Conservation (phyloP, 2,113 vertebrate genomes). For the Stegostoma tigrinum region DNA sequence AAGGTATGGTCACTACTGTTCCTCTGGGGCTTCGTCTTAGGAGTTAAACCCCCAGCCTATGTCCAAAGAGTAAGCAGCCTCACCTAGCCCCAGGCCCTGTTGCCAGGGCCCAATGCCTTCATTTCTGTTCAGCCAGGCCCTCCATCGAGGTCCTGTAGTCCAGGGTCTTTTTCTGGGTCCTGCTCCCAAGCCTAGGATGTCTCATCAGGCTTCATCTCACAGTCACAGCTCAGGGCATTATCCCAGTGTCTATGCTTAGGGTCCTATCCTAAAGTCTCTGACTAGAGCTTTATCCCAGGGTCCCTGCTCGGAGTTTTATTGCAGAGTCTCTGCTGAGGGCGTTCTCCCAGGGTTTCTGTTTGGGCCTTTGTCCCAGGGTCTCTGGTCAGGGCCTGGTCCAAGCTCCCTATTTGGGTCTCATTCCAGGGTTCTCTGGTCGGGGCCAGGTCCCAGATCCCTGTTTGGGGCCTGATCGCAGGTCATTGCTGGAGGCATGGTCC, state of each 20-base stretch:
- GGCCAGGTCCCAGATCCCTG: too few species aligned
- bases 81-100: too few species aligned
- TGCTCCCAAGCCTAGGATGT: background rate
- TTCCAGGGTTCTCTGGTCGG: background rate
- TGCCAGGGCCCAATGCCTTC: too few species aligned
- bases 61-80: too few species aligned
- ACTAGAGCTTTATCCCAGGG: background rate
- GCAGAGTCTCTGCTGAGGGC: background rate
- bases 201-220: too few species aligned
- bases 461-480: background rate
- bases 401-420: background rate
- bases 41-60: background rate
- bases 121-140: too few species aligned
- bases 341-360: too few species aligned
- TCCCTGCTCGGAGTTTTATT: background rate
- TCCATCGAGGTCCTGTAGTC: background rate
- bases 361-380: background rate
- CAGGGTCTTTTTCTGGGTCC: background rate
- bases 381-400: background rate
- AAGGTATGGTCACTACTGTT: conserved; percentile 44
- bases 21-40: background rate
- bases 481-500: too few species aligned
- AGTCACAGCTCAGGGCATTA: background rate
- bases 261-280: too few species aligned
- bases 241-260: too few species aligned